Conservation (phyloP, 1,140 invertebrate genomes). For the Sycophila sp. region DNA sequence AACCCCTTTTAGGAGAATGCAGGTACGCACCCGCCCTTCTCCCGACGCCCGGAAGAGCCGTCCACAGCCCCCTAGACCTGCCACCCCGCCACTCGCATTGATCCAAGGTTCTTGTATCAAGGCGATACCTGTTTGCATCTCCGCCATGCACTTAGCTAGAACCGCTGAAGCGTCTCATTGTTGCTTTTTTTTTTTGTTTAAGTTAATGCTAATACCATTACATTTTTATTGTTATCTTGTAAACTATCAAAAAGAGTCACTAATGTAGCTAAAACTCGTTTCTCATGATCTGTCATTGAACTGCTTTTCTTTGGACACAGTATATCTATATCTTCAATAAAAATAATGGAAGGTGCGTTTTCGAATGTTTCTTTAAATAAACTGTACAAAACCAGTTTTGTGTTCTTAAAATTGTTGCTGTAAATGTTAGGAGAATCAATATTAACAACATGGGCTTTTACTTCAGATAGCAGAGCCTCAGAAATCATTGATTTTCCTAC, state of each 20-base stretch:
- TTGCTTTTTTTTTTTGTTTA: no score
- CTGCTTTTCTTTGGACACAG: constrained; percentile 74
- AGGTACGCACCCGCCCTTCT: no score
- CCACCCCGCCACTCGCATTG: no score
- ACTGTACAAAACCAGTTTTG: constrained; percentile 74
- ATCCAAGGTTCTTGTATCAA: no score
- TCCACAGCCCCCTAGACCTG: no score
- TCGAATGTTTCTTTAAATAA: constrained; percentile 76
- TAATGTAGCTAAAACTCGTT: constrained; percentile 76
- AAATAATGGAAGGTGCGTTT: constrained; percentile 75
- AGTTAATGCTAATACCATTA: constrained; percentile 82
- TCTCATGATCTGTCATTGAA: constrained; percentile 77
- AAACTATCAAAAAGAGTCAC: constrained; percentile 77
- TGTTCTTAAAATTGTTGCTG: constrained; percentile 78
- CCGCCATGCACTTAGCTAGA: no score
- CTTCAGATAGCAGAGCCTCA: constrained; percentile 73
- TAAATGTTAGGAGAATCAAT: constrained; percentile 76
- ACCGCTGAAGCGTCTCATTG: no score
- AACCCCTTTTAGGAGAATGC: no score
- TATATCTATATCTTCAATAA: constrained; percentile 83
- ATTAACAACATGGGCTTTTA: constrained; percentile 65
- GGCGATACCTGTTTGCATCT: no score
- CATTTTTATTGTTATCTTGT: constrained; percentile 63
- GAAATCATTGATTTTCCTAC: constrained; percentile 89
- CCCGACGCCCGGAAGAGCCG: no score